Base-by-base conservation (phyloP, 2,888 invertebrate species). In the Dorcus hopei region DNA sequence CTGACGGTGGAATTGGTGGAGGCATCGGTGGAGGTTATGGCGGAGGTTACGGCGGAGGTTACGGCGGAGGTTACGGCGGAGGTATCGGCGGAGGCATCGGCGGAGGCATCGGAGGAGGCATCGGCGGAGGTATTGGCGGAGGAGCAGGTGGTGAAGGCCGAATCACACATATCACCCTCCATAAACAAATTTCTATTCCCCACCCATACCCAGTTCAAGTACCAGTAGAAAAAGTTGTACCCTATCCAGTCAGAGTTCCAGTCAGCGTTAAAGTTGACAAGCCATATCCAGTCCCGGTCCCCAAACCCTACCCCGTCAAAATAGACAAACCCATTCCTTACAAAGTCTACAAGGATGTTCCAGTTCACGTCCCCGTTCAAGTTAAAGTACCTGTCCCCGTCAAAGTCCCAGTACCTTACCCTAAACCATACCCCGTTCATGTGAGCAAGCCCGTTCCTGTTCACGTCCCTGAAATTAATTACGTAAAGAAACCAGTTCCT, bases 171-270 rank as follows among this genome's bases (percentile, higher is more conserved):
- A 54, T 54, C 9, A 54, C 54, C 7, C 14, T 54, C 3, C 45
- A 45, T n/a, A 43, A 48, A 14, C 54, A 47, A 58, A 75, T 81
- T 47, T 75, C 80, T 52, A 78, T 82, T 1, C 81, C 82, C 7
- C 77, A 82, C 9, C 80, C 82, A 1, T 80, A 82, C 57, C 80
- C 81, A 0, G 81, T 84, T 0, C 82, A 80, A 1, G 79, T 78
- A 7, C 73, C 79, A 52, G 74, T 76, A 9, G 88, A 88, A 77
- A 89, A 87, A 80, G 85, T 82, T 72, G 85, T 89, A 61, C 87
- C 86, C 64, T 84, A 85, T 51, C 72, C 54, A 48, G 61, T 64
- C 0, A 59, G 58, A 6, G 65, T 67, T 26, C 64, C 60, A 4
- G 65, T 65, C 16, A 58, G 56, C 38, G 55, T 63, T 8, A 61